Evolutionary conservation across 1,140 invertebrate genomes (phyloP), one percentile per base, ranked within the genome.

Genomic region (Apocrypta bakeri): DNA sequence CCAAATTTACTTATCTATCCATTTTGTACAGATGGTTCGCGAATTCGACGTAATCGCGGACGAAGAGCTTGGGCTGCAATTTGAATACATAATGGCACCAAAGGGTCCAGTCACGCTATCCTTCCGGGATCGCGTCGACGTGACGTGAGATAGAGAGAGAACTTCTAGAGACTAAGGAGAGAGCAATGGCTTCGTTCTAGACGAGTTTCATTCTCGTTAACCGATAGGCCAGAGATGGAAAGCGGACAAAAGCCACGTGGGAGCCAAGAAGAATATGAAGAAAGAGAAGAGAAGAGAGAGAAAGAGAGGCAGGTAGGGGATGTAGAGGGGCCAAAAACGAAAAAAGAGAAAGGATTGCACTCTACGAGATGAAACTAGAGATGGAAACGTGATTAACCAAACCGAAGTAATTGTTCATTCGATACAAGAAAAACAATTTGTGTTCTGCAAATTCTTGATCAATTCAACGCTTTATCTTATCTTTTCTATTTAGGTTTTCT

Each of bases 31-130:
- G 95, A 94, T 95, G 81, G 90, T 96, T 69, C 93, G 95, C 82
- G 93, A 94, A 83, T 97, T 96, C 88, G 93, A 95, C 75, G 94
- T 97, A 27, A 93, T 93, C 61, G 94, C 94, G 82, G 92, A 94
- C 61, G 94, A 95, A 40, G 94, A 95, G 37, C 88, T 97, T 69
- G 93, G 95, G 83, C 90, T 96, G 27, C 94, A 96, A 84, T 97
- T 96, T 86, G 96, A 97, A 87, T 97, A 96, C 90, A 92, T 97
- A 21, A 87, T 97, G 83, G 94, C 95, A 2, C 96, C 96, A 3
- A 95, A 95, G 88, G 94, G 94, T 27, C 95, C 95, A 48, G 93
- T 96, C 1, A 93, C 93, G n/a, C 91, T 97, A 82, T 93, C 92
- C 37, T 94, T 97, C 84, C 91, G 87, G 75, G 94, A 95, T 42